Base-by-base conservation (phyloP, 2,888 invertebrate genomes). In the Oscheius sp. region DNA sequence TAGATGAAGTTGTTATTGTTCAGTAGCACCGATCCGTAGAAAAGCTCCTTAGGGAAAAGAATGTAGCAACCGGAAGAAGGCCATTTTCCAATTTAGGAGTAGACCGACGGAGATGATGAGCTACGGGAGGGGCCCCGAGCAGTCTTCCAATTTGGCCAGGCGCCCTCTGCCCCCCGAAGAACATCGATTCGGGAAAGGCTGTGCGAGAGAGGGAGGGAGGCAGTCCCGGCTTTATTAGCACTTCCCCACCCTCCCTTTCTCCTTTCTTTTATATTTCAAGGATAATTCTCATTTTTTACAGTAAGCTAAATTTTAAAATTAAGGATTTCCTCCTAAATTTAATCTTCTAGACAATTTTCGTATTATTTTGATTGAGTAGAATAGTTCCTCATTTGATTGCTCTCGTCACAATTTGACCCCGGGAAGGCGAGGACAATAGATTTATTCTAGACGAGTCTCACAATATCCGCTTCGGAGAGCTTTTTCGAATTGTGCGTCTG, bases 41-140 rank as follows among this genome's bases (percentile, higher is more conserved):
- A 53, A 21, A 66, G 55, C 29, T 27, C 43, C 66, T 21, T 71
- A 52, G 69, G 41, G 35, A 52, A 27, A 35, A 61, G 61, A 61
- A 55, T 23, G 61, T 43, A 18, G 61, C 58, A 27, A 43, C 55
- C 61, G 66, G 66, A 66, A 66, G 66, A 23, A 52, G 52, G 66
- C 52, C 66, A 66, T 66, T 66, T 66, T 66, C 66, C 66, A 66
- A 66, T 66, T 66, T 66, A 52, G 66, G 52, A 29, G 45, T 43
- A 43, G 66, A 27, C 63, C 27, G 52, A n/a, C n/a, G n/a, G n/a
- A 49, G 52, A 66, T 66, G 66, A 66, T 66, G 66, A 66, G 66
- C 66, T 66, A 66, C 49, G 66, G n/a, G 66, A 27, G 52, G 66
- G 66, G n/a, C n/a, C n/a, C 45, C 18, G 3, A 66, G 66, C 52